phyloP scores from a whole-genome alignment of 2,888 invertebrate genomes.

The Eupithecia insigniata region DNA sequence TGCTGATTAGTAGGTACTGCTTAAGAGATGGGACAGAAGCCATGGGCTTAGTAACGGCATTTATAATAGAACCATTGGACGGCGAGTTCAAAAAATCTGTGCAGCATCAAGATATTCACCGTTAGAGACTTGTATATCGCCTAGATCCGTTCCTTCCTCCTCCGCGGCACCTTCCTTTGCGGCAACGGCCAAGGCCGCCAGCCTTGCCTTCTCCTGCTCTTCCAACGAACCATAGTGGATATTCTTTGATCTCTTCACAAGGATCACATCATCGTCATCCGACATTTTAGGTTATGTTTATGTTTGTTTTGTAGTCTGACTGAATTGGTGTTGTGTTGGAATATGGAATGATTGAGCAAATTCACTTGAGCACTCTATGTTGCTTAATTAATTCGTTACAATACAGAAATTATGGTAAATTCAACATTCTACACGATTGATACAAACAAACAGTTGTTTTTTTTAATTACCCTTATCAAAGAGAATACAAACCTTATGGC shows the following conservation, averaged over 20 bases:
- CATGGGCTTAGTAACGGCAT: no score
- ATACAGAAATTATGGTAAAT: not conserved
- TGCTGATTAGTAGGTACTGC: no score
- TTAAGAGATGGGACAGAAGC: no score
- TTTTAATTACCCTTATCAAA: no score
- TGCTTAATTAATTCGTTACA: not conserved
- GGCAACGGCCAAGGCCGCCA: slow-evolving; percentile 83
- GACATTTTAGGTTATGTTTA: slow-evolving; percentile 86
- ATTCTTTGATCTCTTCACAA: slow-evolving; percentile 89
- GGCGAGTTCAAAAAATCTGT: not conserved
- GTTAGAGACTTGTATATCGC: slow-evolving; percentile 87
- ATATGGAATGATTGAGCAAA: not conserved
- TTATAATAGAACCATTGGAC: no score
- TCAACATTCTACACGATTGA: not conserved
- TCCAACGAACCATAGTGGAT: slow-evolving; percentile 96
- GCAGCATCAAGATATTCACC: slow-evolving; percentile 65
- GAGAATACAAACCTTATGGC: no score
- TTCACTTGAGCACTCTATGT: not conserved
- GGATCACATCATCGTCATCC: slow-evolving; percentile 92
- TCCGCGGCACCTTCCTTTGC: slow-evolving; percentile 86
- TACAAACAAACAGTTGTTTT: slow-evolving; percentile 3
- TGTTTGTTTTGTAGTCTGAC: slow-evolving; percentile 24
- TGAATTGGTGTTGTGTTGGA: not conserved
- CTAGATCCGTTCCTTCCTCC: slow-evolving; percentile 84
- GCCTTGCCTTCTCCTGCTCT: slow-evolving; percentile 90